phyloP scores from a whole-genome alignment of 2,797 vertebrate genomes.

The Takifugu ocellatus region DNA sequence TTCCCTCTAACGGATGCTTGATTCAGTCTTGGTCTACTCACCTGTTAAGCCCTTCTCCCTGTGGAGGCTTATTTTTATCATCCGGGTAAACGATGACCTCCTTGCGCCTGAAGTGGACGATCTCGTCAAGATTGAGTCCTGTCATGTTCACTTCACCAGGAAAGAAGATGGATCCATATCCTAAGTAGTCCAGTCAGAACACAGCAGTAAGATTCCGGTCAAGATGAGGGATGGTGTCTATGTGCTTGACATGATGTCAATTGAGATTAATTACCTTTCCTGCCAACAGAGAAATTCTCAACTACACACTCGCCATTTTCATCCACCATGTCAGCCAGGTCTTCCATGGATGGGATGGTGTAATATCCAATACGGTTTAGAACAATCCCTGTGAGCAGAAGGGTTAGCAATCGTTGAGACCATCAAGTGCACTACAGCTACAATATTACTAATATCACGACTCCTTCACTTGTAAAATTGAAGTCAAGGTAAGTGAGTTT shows the following conservation, averaged over 20 bases:
- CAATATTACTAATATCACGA: too few species aligned
- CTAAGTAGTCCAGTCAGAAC: constrained; percentile 59
- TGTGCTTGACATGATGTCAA: not conserved
- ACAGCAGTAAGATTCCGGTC: not conserved
- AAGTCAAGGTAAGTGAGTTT: not conserved
- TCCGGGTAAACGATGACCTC: constrained; percentile 94
- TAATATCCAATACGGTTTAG: constrained; percentile 88
- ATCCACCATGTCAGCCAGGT: constrained; percentile 82
- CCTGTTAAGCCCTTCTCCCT: constrained; percentile 93
- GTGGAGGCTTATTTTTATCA: constrained; percentile 83
- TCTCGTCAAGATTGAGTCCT: constrained; percentile 88
- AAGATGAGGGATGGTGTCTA: not conserved
- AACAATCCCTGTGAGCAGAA: constrained; percentile 78
- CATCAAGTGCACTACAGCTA: not conserved
- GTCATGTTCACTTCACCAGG: constrained; percentile 87
- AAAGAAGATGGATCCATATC: constrained; percentile 93
- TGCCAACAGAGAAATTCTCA: constrained; percentile 90
- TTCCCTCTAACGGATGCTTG: not conserved
- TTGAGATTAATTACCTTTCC: constrained; percentile 78
- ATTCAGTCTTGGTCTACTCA: constrained; percentile 32
- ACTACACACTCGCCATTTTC: constrained; percentile 85
- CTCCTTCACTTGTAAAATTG: too few species aligned
- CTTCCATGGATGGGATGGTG: constrained; percentile 93
- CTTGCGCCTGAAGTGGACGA: constrained; percentile 92
- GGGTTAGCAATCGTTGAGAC: not conserved